Conservation (phyloP, 2,888 invertebrate genomes). For the Myopa testacea region DNA sequence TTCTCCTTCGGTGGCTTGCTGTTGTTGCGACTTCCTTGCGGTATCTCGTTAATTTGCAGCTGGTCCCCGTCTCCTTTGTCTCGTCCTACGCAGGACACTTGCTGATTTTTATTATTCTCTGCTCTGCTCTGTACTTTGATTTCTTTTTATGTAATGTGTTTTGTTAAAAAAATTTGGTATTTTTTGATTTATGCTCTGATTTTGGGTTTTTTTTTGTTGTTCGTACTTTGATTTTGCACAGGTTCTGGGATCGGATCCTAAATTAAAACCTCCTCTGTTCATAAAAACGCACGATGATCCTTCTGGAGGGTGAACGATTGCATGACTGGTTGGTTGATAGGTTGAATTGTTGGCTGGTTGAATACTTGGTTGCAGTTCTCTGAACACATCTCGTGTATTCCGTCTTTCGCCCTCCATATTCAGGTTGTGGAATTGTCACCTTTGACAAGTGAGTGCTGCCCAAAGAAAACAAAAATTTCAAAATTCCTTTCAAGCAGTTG, state of each 20-base stretch:
- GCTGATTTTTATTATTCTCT: conserved; percentile 25
- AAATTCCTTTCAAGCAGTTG: background rate
- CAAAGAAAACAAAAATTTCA: no score
- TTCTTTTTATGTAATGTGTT: background rate
- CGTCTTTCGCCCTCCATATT: background rate
- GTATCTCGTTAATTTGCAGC: conserved; percentile 49
- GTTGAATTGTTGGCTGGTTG: background rate
- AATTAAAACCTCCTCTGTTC: background rate
- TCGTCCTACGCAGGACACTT: conserved; percentile 24
- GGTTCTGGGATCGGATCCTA: background rate
- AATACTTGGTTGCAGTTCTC: background rate
- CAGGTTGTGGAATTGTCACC: conserved; percentile 12
- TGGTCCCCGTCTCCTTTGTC: conserved; percentile 45
- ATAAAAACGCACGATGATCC: background rate
- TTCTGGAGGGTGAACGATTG: background rate
- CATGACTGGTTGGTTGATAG: background rate
- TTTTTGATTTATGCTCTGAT: conserved; percentile 10
- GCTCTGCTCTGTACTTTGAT: background rate
- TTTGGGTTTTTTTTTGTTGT: background rate
- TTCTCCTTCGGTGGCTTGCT: background rate
- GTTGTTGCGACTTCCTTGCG: conserved; percentile 12
- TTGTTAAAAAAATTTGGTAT: background rate
- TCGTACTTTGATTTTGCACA: background rate
- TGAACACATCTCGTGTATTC: background rate
- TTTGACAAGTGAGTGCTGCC: conserved; percentile 8